phyloP scores from a whole-genome alignment of 1,140 invertebrate species.

The Leucophenga varia region DNA sequence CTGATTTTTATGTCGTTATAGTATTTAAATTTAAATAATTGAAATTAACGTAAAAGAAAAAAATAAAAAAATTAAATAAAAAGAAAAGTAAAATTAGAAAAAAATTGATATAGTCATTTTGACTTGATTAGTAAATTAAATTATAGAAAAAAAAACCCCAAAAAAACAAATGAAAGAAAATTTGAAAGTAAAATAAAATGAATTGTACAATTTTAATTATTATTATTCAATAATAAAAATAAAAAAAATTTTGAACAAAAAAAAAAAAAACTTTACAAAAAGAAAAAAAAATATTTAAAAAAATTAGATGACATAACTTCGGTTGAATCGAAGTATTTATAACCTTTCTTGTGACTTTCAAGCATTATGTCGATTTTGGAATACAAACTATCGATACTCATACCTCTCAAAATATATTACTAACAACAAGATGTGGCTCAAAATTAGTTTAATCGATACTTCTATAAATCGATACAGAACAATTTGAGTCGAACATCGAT shows the following conservation, averaged over 20 bases:
- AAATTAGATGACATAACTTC: no score
- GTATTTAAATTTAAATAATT: constrained; percentile 54
- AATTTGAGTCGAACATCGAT: no score
- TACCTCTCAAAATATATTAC: no score
- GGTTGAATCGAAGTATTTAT: no score
- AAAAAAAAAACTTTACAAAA: constrained; percentile 25
- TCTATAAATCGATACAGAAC: no score
- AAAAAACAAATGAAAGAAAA: neutral
- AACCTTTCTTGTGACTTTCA: no score
- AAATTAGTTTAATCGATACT: no score
- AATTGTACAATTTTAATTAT: constrained; percentile 55
- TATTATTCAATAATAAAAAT: constrained; percentile 54
- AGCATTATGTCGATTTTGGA: no score
- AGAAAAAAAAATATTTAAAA: constrained; percentile 1
- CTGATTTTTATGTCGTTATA: constrained; percentile 55
- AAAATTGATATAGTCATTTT: constrained; percentile 53
- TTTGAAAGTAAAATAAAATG: constrained; percentile 27
- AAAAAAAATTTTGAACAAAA: constrained; percentile 43
- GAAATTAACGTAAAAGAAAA: constrained; percentile 33
- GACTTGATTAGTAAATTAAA: constrained; percentile 48
- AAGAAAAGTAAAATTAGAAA: constrained; percentile 34
- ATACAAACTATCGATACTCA: no score
- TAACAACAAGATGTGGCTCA: no score
- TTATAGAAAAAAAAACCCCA: constrained; percentile 33
- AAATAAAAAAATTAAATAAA: constrained; percentile 11